Conservation (phyloP, 2,113 vertebrate genomes). For the Sphaerodactylus townsendi region DNA sequence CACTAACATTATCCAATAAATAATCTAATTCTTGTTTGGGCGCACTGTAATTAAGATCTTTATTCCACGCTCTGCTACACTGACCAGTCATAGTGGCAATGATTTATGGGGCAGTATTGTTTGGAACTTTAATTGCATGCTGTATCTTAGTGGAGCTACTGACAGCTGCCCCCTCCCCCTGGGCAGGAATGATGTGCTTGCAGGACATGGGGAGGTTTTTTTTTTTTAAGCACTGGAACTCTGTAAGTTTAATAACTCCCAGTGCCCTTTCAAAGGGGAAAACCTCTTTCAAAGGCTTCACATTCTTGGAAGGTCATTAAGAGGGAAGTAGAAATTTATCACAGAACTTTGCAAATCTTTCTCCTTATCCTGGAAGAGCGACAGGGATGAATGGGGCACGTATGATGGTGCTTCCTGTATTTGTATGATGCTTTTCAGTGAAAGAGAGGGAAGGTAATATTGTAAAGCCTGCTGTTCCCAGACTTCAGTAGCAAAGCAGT, state of each 20-base stretch:
- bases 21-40: constrained; percentile 70
- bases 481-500: too few relatives aligned
- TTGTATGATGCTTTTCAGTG: too few relatives aligned
- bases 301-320: not conserved
- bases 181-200: constrained; percentile 66
- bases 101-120: constrained; percentile 69
- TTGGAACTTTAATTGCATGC: constrained; percentile 69
- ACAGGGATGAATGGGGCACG: too few relatives aligned
- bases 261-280: constrained; percentile 21
- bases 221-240: constrained; percentile 37
- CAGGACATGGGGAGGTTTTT: constrained; percentile 51
- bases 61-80: constrained; percentile 67
- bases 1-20: constrained; percentile 67
- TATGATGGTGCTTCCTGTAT: too few relatives aligned
- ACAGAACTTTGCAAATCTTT: too few relatives aligned
- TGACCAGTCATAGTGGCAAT: constrained; percentile 56
- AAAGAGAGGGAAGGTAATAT: too few relatives aligned
- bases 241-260: constrained; percentile 53
- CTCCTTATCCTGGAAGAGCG: too few relatives aligned
- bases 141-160: constrained; percentile 57
- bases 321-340: constrained; percentile 1
- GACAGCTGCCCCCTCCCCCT: constrained; percentile 47
- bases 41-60: constrained; percentile 74
- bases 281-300: constrained; percentile 47
- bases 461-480: too few relatives aligned